Percentiles rank a stretch among this genome's conserved stretches.
Conservation (phyloP, 2,113 vertebrate species). For the Eptatretus burgeri region DNA sequence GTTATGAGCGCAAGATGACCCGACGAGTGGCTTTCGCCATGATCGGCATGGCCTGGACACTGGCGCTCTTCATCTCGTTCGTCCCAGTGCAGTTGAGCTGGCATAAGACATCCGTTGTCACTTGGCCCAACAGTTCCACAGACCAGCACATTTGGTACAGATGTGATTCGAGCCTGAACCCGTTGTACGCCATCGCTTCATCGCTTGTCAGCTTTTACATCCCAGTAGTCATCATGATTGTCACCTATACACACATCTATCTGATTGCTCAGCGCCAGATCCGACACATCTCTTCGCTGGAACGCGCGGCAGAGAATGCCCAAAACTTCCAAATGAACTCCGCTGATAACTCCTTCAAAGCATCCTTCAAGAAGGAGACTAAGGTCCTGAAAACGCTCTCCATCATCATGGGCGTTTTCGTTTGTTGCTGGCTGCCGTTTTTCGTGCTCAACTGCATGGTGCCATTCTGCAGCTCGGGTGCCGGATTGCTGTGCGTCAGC, state of each 20-base stretch:
- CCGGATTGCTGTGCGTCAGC: slow-evolving; percentile 49
- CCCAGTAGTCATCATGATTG: slow-evolving; percentile 68
- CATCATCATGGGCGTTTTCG: slow-evolving; percentile 69
- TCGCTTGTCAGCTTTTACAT: slow-evolving; percentile 88
- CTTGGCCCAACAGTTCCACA: too few species aligned
- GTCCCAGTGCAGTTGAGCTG: slow-evolving; percentile 72
- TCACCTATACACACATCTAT: slow-evolving; percentile 71
- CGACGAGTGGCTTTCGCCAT: slow-evolving; percentile 41
- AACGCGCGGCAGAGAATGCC: slow-evolving; percentile 49
- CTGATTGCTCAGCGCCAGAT: slow-evolving; percentile 64
- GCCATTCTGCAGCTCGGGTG: slow-evolving; percentile 36
- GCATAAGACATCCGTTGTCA: slow-evolving; percentile 32
- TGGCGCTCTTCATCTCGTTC: slow-evolving; percentile 75
- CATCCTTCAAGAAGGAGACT: slow-evolving; percentile 51
- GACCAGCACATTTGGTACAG: not conserved
- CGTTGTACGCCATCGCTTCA: slow-evolving; percentile 65
- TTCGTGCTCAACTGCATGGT: slow-evolving; percentile 72
- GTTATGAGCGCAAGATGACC: slow-evolving; percentile 76
- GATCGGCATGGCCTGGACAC: slow-evolving; percentile 45
- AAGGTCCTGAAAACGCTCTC: slow-evolving; percentile 78
- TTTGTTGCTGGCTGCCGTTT: slow-evolving; percentile 81
- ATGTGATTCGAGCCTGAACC: slow-evolving; percentile 70
- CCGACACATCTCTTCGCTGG: slow-evolving; percentile 44
- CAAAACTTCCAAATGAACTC: slow-evolving; percentile 35
- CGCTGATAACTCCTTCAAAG: slow-evolving; percentile 25